Evolutionary conservation across 2,113 vertebrate species (phyloP).

Genomic region (Rhea pennata): DNA sequence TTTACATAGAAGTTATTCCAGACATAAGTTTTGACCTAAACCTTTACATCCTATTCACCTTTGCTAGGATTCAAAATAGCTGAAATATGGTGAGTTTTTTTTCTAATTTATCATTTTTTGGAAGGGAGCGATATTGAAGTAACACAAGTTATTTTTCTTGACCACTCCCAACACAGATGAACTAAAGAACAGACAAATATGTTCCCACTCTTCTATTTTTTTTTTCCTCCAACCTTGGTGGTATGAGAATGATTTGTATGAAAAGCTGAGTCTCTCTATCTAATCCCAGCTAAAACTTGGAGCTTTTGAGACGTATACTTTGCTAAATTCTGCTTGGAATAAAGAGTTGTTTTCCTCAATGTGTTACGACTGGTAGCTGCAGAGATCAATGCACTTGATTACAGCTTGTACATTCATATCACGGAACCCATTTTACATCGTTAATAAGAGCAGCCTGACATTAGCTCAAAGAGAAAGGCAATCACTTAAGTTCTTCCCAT

Average conservation of each 20-base stretch:
- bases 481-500: conserved; percentile 58
- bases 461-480: conserved; percentile 64
- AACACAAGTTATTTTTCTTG: background rate
- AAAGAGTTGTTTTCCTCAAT: conserved; percentile 4
- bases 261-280: background rate
- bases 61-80: background rate
- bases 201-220: background rate
- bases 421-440: conserved; percentile 34
- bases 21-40: background rate
- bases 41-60: background rate
- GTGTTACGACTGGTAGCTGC: conserved; percentile 22
- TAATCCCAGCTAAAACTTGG: background rate
- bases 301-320: background rate
- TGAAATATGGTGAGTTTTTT: background rate
- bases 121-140: background rate
- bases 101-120: background rate
- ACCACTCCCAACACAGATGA: background rate
- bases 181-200: background rate
- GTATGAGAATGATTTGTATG: background rate
- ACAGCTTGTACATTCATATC: conserved; percentile 39
- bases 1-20: background rate
- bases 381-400: conserved; percentile 50
- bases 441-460: conserved; percentile 58
- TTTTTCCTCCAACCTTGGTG: background rate
- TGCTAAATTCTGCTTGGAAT: background rate